Conservation (phyloP, 2,888 invertebrate genomes). For the Lasius platythorax region DNA sequence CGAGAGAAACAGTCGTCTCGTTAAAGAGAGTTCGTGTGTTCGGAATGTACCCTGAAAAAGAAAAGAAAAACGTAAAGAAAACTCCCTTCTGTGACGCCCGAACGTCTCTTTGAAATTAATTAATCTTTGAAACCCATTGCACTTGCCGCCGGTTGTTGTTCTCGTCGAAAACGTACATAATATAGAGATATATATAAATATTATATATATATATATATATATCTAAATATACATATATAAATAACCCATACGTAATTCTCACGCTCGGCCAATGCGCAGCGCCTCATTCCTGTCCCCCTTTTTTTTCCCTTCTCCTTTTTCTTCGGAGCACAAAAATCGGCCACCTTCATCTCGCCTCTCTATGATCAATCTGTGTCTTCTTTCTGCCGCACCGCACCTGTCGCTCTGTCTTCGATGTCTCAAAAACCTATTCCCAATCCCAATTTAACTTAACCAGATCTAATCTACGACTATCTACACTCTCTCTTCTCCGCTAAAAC, state of each 20-base stretch:
- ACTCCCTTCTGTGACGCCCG: conserved; percentile 8
- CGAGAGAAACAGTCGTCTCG: conserved; percentile 65
- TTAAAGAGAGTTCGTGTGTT: conserved; percentile 54
- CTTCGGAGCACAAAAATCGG: conserved; percentile 35
- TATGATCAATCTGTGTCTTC: conserved; percentile 47
- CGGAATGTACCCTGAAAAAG: neutral
- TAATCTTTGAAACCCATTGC: conserved; percentile 34
- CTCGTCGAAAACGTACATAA: conserved; percentile 49
- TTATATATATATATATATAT: conserved; percentile 20
- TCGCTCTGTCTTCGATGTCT: conserved; percentile 39
- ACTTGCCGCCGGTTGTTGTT: conserved; percentile 47
- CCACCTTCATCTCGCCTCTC: conserved; percentile 40
- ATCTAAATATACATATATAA: conserved; percentile 35
- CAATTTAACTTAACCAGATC: neutral
- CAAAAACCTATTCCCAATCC: conserved; percentile 20
- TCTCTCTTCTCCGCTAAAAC: conserved; percentile 25
- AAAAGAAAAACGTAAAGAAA: neutral
- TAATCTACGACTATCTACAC: neutral
- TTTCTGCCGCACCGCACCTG: conserved; percentile 37
- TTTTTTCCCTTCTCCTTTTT: conserved; percentile 28
- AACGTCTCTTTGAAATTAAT: conserved; percentile 24
- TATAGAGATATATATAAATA: conserved; percentile 42
- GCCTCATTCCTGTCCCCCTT: conserved; percentile 70
- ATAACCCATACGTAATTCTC: conserved; percentile 68
- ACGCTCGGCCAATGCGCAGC: conserved; percentile 84